Conservation (phyloP, 1,140 invertebrate genomes). For the Drosophila fuyamai region DNA sequence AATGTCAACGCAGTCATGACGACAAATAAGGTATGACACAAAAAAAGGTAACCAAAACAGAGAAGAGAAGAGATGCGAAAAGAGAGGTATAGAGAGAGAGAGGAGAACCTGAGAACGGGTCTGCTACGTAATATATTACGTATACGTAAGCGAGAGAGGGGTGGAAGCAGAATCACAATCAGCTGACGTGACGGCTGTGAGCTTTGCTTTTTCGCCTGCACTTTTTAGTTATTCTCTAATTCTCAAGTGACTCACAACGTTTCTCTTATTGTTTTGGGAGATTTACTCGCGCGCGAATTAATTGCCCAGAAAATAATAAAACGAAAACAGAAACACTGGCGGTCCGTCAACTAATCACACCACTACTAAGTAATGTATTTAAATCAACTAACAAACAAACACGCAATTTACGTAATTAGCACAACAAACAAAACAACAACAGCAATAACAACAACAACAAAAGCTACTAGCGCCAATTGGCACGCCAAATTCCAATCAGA, state of each 20-base stretch:
- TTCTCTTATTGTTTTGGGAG: slow-evolving; percentile 46
- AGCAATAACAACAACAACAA: slow-evolving; percentile 44
- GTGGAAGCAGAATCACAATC: slow-evolving; percentile 9
- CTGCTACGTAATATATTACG: slow-evolving; percentile 16
- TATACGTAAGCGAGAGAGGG: background rate
- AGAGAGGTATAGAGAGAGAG: slow-evolving; percentile 15
- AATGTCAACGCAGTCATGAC: slow-evolving; percentile 70
- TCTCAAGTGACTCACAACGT: slow-evolving; percentile 69
- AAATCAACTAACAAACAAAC: slow-evolving; percentile 32
- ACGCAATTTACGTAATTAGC: slow-evolving; percentile 71
- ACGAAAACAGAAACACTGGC: slow-evolving; percentile 41
- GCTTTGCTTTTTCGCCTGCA: slow-evolving; percentile 59
- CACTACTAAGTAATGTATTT: slow-evolving; percentile 71
- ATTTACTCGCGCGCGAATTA: slow-evolving; percentile 55
- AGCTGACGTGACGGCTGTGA: slow-evolving; percentile 60
- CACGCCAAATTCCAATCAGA: slow-evolving; percentile 31
- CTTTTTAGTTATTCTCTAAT: slow-evolving; percentile 72
- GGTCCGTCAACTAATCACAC: slow-evolving; percentile 51
- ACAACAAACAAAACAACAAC: slow-evolving; percentile 34
- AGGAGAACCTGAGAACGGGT: slow-evolving; percentile 16
- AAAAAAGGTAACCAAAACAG: slow-evolving; percentile 58
- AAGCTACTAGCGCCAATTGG: slow-evolving; percentile 44
- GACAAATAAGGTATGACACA: slow-evolving; percentile 61
- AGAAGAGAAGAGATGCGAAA: slow-evolving; percentile 29
- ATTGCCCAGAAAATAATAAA: slow-evolving; percentile 55